Base-by-base conservation (phyloP, 1,140 invertebrate species). In the Lysiphlebus fabarum region DNA sequence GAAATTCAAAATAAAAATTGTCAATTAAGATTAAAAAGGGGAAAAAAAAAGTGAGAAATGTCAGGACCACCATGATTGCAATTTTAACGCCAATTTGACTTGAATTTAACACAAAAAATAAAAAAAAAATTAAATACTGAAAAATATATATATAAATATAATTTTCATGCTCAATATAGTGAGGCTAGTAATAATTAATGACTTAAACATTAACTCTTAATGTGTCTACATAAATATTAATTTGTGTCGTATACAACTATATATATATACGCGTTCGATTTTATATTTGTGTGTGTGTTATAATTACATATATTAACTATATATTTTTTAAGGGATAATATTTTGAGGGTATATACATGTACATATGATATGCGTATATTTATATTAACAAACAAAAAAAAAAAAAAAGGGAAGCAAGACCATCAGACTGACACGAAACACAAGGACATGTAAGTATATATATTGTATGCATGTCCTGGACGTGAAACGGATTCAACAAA, bases 31-130 rank as follows among this genome's bases (percentile, higher is more conserved):
- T 26, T 26, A 2, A 26, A 26, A 26, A 26, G 4, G 17, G 17
- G 17, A 2, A 26, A 26, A 26, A 26, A 26, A 26, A 26, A 26
- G 17, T 26, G 17, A 53, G 43, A 56, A 43, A 44, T 64, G 64
- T 48, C 67, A 69, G 67, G 77, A 78, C 77, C 77, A 79, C 77
- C 77, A 62, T 71, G 75, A 75, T 77, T 76, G 76, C 73, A 78
- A 78, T 79, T 79, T 78, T 78, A 74, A 77, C 76, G 76, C 69
- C 76, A 77, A 76, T 77, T 79, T 75, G 69, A 79, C 73, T 72
- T 67, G 74, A 72, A 78, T 77, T 72, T 77, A 62, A 64, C n/a
- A n/a, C 62, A 61, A 60, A 68, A 50, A 59, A 67, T 67, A 73
- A 76, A 77, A 71, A 76, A 76, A 51, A 51, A n/a, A n/a, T n/a